Base-by-base conservation (phyloP, 2,113 vertebrate genomes). In the Clarias batrachus region DNA sequence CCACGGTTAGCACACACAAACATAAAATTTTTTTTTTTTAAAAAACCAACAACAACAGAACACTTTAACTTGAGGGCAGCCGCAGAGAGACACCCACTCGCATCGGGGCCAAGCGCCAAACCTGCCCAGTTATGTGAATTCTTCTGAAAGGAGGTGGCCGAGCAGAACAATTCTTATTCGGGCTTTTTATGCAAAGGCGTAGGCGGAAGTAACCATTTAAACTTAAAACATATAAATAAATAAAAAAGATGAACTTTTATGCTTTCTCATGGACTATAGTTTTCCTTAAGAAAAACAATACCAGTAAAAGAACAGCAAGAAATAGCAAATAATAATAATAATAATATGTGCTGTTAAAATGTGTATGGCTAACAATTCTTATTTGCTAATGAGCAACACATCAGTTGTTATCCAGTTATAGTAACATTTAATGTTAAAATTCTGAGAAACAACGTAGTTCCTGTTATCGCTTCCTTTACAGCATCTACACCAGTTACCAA, bases 71-170 rank as follows among this genome's bases (percentile, higher is more conserved):
- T 68, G 3, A 56, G 73, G 57, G 59, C 60, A 41, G 25, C 54
- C 27, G n/a, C 73, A 1, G 1, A 37, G 57, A 74, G 71, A 86
- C 54, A 52, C 78, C 56, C 85, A 59, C 84, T 68, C 62, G 13
- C 10, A 48, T 41, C 52, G 13, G 23, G 66, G 30, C 23, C 52
- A 37, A 59, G 76, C 4, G 14, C 65, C 17, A 62, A 54, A 8
- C 60, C 41, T 78, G 60, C 16, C 21, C 52, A 48, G 23, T 80
- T 52, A 68, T 30, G 59, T 60, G 54, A 8, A 5, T 11, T 63
- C 13, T 6, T 71, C 52, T 70, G 23, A 70, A 77, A 70, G 60
- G 41, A 65, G 37, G 73, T 19, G 33, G 13, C n/a, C 19, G 57
- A 56, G 21, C 5, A 27, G 48, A 74, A 56, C 23, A 16, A 17